phyloP scores from a whole-genome alignment of 2,113 vertebrate genomes.

The Megaceryle maxima region DNA sequence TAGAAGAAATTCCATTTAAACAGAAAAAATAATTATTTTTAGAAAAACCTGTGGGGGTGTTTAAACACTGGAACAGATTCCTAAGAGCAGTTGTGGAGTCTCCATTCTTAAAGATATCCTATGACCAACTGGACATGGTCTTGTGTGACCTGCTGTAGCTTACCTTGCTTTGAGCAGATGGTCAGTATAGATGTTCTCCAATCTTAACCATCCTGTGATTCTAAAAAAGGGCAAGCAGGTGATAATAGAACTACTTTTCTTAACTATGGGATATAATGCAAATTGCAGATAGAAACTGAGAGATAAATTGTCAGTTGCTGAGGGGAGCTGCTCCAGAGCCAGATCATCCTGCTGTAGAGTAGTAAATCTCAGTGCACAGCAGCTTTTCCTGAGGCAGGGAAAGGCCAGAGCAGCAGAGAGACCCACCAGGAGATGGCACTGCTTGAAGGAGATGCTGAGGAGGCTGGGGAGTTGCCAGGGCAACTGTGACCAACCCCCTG shows the following conservation, averaged over 20 bases:
- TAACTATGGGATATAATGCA: not conserved
- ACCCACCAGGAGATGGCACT: not conserved
- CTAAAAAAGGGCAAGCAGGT: not conserved
- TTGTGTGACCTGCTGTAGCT: not conserved
- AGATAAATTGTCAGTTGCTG: not conserved
- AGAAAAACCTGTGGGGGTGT: not conserved
- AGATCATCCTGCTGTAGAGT: not conserved
- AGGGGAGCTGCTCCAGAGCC: not conserved
- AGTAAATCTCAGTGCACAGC: not conserved
- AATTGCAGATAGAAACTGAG: not conserved
- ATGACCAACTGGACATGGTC: not conserved
- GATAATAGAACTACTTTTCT: not conserved
- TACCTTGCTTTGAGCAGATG: not conserved
- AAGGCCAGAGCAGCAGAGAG: not conserved
- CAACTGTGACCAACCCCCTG: not conserved
- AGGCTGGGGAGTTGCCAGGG: not conserved
- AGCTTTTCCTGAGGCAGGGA: not conserved
- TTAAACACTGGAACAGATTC: not conserved
- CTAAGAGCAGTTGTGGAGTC: not conserved
- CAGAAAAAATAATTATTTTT: no score
- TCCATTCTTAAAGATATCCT: not conserved
- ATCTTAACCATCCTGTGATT: not conserved
- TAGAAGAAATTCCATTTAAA: not conserved
- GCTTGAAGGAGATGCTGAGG: no score
- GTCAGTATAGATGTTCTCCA: not conserved